Evolutionary conservation across 1,140 invertebrate species (phyloP).

Genomic region (Pomacea maculata): DNA sequence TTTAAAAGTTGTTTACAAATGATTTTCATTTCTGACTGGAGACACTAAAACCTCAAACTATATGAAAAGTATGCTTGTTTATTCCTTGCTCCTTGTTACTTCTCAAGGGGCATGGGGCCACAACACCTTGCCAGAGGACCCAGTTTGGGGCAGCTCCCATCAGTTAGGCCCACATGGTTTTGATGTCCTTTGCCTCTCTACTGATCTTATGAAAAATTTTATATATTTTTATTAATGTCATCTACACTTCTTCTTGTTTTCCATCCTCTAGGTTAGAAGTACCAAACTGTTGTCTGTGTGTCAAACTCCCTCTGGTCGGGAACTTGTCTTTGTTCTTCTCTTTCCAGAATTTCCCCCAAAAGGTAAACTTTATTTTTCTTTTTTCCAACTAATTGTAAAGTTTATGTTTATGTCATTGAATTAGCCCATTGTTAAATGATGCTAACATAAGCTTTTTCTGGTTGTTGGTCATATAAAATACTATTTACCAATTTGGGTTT

Average conservation of each 20-base stretch:
- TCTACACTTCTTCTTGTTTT: constrained; percentile 1
- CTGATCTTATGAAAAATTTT: too few species aligned
- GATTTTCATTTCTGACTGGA: not conserved
- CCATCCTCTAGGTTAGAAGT: constrained; percentile 35
- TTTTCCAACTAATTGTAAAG: not conserved
- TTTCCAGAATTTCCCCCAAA: constrained; percentile 47
- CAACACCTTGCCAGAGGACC: too few species aligned
- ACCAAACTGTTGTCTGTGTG: constrained; percentile 37
- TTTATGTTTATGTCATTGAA: not conserved
- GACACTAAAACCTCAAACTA: not conserved
- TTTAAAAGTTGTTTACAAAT: not conserved
- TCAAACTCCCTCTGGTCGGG: constrained; percentile 32
- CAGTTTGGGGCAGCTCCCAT: too few species aligned
- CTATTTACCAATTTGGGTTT: too few species aligned
- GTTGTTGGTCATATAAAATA: not conserved
- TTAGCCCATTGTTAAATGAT: not conserved
- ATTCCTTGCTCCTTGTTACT: too few species aligned
- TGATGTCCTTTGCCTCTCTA: too few species aligned
- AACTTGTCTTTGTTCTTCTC: constrained; percentile 42
- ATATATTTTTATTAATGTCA: not conserved
- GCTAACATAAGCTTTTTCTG: not conserved
- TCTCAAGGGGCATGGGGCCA: too few species aligned
- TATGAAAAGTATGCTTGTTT: not conserved
- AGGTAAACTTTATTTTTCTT: constrained; percentile 28
- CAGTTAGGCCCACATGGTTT: too few species aligned